Evolutionary conservation across 1,140 invertebrate species (phyloP), one percentile per base, ranked within the genome.

Genomic region (Ladona fulva): DNA sequence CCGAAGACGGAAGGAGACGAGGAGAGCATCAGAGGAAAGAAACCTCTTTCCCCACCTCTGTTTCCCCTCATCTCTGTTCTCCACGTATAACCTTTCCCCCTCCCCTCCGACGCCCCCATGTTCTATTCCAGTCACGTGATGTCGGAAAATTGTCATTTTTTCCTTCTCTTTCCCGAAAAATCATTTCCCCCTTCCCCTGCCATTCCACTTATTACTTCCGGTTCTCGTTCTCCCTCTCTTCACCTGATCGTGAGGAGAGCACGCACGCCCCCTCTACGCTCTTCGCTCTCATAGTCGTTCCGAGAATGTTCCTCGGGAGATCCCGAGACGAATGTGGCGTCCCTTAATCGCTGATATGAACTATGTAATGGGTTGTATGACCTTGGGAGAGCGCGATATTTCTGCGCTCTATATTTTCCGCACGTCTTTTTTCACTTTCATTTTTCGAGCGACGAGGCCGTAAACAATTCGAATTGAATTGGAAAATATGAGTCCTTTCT

Each of bases 131-230:
- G 52, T 66, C 52, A 66, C 52, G 52, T 66, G 52, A 66, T 12
- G 52, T 66, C 52, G n/a, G 52, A 66, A 66, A 66, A 66, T 66
- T 66, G 52, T 66, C 52, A 66, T 66, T 66, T 66, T 66, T 66
- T 66, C 52, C 52, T 66, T 22, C 52, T 66, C 44, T 52, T 52
- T 52, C 44, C 52, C 52, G 52, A 66, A 66, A 66, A 66, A 66
- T 66, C 52, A 66, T 66, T 66, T 66, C 52, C 52, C 52, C 19
- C 44, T 19, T 19, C 44, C 44, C 16, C 52, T 22, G 52, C 52
- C 52, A 66, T 66, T 12, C 52, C 52, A 19, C 52, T 66, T 66
- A 66, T 66, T 66, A 66, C 52, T 66, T 66, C 52, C 52, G 52
- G 52, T 52, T 52, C 44, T 52, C 44, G 10, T 52, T 52, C 44